A percentile compares a stretch with the other conserved stretches of the same genome.
phyloP scores from a whole-genome alignment of 1,140 invertebrate genomes.

The Reticulitermes speratus region DNA sequence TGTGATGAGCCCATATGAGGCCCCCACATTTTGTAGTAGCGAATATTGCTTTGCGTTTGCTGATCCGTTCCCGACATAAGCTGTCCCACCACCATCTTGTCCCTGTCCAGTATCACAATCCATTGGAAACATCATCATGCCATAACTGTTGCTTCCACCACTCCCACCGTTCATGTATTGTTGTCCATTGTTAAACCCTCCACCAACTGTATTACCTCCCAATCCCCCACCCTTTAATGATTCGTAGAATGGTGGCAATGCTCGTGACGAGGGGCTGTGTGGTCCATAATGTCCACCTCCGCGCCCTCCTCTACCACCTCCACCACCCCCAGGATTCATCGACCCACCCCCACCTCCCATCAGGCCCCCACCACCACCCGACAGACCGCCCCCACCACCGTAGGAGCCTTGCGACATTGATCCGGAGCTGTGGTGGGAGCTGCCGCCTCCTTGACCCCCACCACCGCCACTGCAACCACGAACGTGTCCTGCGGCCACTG shows the following conservation, averaged over 20 bases:
- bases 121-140: slow-evolving; percentile 59
- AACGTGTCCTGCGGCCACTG: slow-evolving; percentile 73
- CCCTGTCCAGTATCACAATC: slow-evolving; percentile 72
- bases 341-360: slow-evolving; percentile 58
- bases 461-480: slow-evolving; percentile 48
- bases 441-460: slow-evolving; percentile 45
- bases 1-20: slow-evolving; percentile 71
- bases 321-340: slow-evolving; percentile 59
- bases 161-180: neutral
- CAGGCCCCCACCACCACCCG: slow-evolving; percentile 53
- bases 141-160: slow-evolving; percentile 49
- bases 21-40: slow-evolving; percentile 70
- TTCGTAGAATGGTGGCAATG: slow-evolving; percentile 80
- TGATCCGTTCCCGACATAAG: slow-evolving; percentile 41
- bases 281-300: slow-evolving; percentile 79
- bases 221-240: slow-evolving; percentile 70
- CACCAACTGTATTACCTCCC: slow-evolving; percentile 56
- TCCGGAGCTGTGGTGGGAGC: slow-evolving; percentile 34
- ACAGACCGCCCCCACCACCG: slow-evolving; percentile 48
- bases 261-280: slow-evolving; percentile 77
- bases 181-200: neutral
- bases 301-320: slow-evolving; percentile 50
- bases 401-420: slow-evolving; percentile 37
- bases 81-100: slow-evolving; percentile 50
- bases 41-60: slow-evolving; percentile 66